phyloP scores from a whole-genome alignment of 2,113 vertebrate species.

The Ceuthmochares aereus region DNA sequence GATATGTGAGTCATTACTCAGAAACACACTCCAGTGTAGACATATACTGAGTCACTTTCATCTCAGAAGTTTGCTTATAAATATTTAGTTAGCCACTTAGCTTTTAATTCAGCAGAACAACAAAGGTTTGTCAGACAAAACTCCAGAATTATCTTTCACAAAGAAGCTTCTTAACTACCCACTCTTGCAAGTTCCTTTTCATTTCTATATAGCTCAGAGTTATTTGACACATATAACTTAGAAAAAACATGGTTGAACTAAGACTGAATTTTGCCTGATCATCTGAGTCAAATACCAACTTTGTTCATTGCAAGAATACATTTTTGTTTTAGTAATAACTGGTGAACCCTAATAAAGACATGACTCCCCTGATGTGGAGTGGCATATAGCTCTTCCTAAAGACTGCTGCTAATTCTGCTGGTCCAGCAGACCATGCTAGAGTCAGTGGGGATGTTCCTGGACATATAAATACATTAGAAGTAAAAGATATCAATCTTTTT shows the following conservation, averaged over 20 bases:
- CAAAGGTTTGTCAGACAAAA: constrained; percentile 19
- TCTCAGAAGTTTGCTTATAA: constrained; percentile 51
- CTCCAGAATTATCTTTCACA: neutral
- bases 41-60: constrained; percentile 49
- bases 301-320: neutral
- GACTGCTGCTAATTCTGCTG: neutral
- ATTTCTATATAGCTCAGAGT: neutral
- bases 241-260: neutral
- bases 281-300: neutral
- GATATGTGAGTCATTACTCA: constrained; percentile 33
- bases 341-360: neutral
- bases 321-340: neutral
- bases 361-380: neutral
- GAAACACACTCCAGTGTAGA: constrained; percentile 36
- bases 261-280: neutral
- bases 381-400: neutral
- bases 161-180: neutral
- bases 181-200: neutral
- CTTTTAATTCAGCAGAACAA: constrained; percentile 55
- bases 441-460: neutral
- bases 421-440: neutral
- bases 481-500: neutral
- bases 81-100: constrained; percentile 59
- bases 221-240: neutral
- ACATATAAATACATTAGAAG: neutral